Evolutionary conservation across 2,797 vertebrate species (phyloP), one percentile per base, ranked within the genome.

Genomic region (Echeneis naucrates): DNA sequence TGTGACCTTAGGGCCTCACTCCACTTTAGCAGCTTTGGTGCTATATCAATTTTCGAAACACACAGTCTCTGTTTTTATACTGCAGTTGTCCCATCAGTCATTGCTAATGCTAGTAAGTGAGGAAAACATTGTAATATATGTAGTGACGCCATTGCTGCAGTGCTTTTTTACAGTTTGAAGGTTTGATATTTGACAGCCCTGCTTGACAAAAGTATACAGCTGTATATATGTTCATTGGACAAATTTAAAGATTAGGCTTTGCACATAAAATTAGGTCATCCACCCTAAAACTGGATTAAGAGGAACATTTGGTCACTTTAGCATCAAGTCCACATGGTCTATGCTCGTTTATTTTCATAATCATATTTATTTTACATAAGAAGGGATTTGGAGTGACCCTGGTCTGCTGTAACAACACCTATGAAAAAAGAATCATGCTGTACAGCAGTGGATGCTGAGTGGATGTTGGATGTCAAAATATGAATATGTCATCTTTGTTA

Each of bases 371-470:
- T n/a, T 19, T 4, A 47, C 45, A 23, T 23, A 47, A 23, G 44
- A 45, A 45, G n/a, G 44, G n/a, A 19, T 47, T n/a, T n/a, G 17
- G 40, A 19, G 40, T n/a, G 44, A 14, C 1, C 8, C 32, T 23
- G n/a, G 21, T n/a, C 30, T 51, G 27, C 11, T n/a, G 37, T 38
- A 8, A 57, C n/a, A 59, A 35, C 19, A 51, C 19, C 26, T 48
- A 30, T 3, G 30, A 44, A 44, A n/a, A 44, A 19, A 19, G 17
- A 59, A 42, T 38, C n/a, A 40, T 45, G 63, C n/a, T 65, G 50
- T 64, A 61, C 40, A 60, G 10, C 42, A 12, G 38, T 56, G 26
- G 9, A 74, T 58, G 4, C 23, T 12, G 19, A 40, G 14, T 40
- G 55, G 40, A 55, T 45, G 11, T n/a, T 24, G 13, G 30, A 10